These are phyloP conservation scores for Arge pagana DNA, from an alignment of 2,888 invertebrate species.

Conservation along the genomic window DNA sequence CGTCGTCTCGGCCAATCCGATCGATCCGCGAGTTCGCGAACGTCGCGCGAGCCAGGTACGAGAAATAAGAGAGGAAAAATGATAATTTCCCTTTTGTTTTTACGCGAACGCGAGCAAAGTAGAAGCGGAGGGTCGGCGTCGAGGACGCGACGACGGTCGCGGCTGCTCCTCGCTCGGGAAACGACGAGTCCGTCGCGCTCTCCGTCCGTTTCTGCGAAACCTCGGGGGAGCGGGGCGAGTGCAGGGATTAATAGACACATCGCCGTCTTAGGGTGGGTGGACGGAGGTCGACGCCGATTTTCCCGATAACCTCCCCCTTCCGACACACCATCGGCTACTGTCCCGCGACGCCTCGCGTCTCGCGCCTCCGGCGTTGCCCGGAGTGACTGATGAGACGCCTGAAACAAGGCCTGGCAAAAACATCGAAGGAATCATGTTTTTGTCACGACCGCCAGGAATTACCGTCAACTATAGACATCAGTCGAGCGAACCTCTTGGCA, in stretches of 20 bases:
- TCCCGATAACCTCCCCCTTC: too few relatives aligned
- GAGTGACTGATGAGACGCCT: conserved; percentile 56
- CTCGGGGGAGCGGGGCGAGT: conserved; percentile 49
- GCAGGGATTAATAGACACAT: conserved; percentile 57
- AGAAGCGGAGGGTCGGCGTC: too few relatives aligned
- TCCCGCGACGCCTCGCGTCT: conserved; percentile 11
- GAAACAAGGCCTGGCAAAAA: conserved; percentile 51
- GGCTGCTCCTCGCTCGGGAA: too few relatives aligned
- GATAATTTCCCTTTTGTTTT: too few relatives aligned
- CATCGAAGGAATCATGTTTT: conserved; percentile 46
- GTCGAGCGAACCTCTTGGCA: conserved; percentile 35
- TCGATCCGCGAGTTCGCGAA: conserved; percentile 6
- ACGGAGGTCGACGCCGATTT: conserved; percentile 27
- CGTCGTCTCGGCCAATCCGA: background rate
- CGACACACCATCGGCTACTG: too few relatives aligned
- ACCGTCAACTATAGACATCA: conserved; percentile 38
- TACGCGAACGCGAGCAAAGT: too few relatives aligned
- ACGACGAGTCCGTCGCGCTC: too few relatives aligned
- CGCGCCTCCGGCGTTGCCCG: conserved; percentile 30
- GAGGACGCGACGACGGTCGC: too few relatives aligned
- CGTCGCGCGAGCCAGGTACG: background rate
- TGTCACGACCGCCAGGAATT: conserved; percentile 43
- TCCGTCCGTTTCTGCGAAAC: too few relatives aligned
- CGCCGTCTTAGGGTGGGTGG: conserved; percentile 43
- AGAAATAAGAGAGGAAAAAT: background rate